A percentile compares a stretch with the other conserved stretches of the same genome.
Evolutionary conservation across 2,797 vertebrate genomes (phyloP).

Genomic region (Vultur gryphus): DNA sequence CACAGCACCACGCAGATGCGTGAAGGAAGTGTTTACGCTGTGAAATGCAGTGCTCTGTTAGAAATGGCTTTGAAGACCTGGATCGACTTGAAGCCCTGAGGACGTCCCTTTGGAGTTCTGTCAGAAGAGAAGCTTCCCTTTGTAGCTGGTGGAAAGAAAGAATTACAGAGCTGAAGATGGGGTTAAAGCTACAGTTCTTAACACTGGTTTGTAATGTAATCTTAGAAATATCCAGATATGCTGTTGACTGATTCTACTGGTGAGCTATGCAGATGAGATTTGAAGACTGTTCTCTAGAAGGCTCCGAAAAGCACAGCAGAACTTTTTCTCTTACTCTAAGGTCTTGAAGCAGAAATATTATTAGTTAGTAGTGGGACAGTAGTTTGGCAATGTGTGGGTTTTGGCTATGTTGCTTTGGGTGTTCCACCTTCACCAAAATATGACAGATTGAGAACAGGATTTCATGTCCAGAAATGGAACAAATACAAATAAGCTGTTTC

Average conservation of each 20-base stretch:
- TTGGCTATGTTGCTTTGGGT: background rate
- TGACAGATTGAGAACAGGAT: background rate
- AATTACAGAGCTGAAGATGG: background rate
- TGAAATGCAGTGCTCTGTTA: background rate
- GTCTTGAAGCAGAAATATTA: background rate
- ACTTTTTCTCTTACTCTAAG: background rate
- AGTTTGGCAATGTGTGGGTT: background rate
- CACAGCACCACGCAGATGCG: fast-evolving
- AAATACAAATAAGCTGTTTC: background rate
- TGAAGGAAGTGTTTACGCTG: background rate
- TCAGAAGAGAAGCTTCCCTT: background rate
- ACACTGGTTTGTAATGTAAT: background rate
- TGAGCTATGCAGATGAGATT: background rate
- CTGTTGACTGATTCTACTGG: background rate
- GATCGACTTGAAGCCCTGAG: background rate
- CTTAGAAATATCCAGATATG: background rate
- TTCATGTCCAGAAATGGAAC: background rate
- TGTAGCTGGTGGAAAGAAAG: background rate
- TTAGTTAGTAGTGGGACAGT: background rate
- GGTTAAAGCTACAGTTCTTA: background rate
- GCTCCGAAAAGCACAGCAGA: background rate
- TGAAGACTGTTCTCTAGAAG: background rate
- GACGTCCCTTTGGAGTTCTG: background rate
- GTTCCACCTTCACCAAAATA: background rate
- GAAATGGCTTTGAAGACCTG: background rate